Percentiles rank a stretch among this genome's conserved stretches.
Evolutionary conservation across 2,888 invertebrate species (phyloP).

Genomic region (Ceriagrion tenellum): DNA sequence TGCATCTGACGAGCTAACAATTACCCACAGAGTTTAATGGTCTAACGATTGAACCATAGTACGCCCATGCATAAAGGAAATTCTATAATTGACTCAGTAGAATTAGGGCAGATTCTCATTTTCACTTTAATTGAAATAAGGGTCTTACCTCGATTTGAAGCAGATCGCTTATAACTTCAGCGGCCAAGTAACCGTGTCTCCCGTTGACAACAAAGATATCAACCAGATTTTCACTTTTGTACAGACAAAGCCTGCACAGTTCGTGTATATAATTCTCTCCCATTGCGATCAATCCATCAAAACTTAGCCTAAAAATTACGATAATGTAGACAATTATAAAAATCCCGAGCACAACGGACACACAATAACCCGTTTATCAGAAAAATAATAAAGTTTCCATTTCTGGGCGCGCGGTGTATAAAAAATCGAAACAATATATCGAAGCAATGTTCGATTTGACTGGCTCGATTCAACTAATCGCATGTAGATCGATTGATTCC

Average conservation of each 20-base stretch:
- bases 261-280: not conserved
- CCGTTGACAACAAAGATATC: slow-evolving; percentile 15
- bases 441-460: not conserved
- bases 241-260: slow-evolving; percentile 21
- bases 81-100: no score
- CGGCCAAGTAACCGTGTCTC: slow-evolving; percentile 15
- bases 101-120: no score
- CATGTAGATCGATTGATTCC: not conserved
- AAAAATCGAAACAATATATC: not conserved
- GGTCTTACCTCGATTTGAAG: not conserved
- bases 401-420: not conserved
- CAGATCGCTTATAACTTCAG: slow-evolving; percentile 11
- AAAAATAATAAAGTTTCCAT: not conserved
- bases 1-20: no score
- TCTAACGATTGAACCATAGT: no score
- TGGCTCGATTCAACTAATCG: not conserved
- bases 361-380: not conserved
- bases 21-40: no score
- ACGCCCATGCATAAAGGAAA: no score
- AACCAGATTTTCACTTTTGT: slow-evolving; percentile 3
- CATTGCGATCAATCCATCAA: not conserved
- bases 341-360: not conserved
- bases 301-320: not conserved
- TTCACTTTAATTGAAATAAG: no score
- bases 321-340: not conserved